Evolutionary conservation across 1,140 invertebrate species (phyloP).

Genomic region (Drosophila orena): DNA sequence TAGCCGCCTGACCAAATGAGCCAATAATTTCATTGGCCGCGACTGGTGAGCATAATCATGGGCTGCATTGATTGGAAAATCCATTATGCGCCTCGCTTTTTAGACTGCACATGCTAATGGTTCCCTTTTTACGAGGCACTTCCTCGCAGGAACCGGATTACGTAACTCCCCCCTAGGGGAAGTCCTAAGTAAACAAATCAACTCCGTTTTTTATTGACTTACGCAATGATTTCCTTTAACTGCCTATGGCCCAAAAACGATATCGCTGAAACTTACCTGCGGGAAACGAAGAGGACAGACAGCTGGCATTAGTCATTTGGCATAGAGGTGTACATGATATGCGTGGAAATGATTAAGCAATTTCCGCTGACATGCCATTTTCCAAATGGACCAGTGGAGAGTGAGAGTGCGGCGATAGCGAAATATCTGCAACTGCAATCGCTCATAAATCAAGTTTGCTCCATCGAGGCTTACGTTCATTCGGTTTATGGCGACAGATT

Average conservation of each 20-base stretch:
- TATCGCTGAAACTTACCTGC: slow-evolving; percentile 62
- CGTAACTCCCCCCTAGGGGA: slow-evolving; percentile 12
- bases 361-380: slow-evolving; percentile 69
- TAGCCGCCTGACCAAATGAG: slow-evolving; percentile 67
- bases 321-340: slow-evolving; percentile 41
- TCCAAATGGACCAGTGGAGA: slow-evolving; percentile 10
- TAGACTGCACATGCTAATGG: slow-evolving; percentile 52
- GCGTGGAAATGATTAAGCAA: slow-evolving; percentile 79
- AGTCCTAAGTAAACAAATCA: slow-evolving; percentile 69
- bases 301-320: slow-evolving; percentile 60
- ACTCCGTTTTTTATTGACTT: slow-evolving; percentile 70
- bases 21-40: slow-evolving; percentile 52
- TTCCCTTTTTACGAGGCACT: slow-evolving; percentile 34
- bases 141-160: slow-evolving; percentile 44
- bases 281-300: slow-evolving; percentile 35
- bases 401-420: slow-evolving; percentile 25
- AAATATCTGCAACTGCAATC: slow-evolving; percentile 17
- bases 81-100: slow-evolving; percentile 40
- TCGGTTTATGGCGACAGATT: slow-evolving; percentile 43
- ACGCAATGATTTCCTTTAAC: slow-evolving; percentile 74
- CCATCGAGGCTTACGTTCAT: slow-evolving; percentile 41
- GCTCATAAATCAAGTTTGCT: slow-evolving; percentile 67
- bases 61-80: slow-evolving; percentile 36
- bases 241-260: slow-evolving; percentile 12
- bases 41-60: slow-evolving; percentile 50